Base-by-base conservation (phyloP, 2,113 vertebrate species). In the Pollimyrus isidori region DNA sequence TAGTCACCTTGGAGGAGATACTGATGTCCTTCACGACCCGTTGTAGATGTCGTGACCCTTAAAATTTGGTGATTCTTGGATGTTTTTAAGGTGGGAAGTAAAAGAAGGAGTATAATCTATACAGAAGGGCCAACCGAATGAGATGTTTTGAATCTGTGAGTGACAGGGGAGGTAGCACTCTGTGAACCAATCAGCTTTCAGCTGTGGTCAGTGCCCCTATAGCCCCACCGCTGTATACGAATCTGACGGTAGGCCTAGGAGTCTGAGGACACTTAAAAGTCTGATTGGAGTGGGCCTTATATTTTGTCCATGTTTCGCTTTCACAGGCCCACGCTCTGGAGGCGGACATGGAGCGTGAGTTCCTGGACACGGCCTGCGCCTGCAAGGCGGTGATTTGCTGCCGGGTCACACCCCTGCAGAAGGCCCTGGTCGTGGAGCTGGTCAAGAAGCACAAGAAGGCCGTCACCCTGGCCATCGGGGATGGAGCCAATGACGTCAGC, bases 351-450 rank as follows among this genome's bases (percentile, higher is more conserved):
- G 98, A 99, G 93, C 91, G 93, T 52, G 98, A 99, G 91, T 98
- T 99, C 92, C 92, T 99, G 93, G 96, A 96, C 84, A 98, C 97
- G 0, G 98, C 97, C 0, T 98, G 97, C 7, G 97, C 96, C 2
- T 98, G 98, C 94, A 97, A 97, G 90, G 96, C 97, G 0, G 97
- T 99, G 83, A 99, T 99, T 94, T 99, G 98, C 95, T 99, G 98
- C 95, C 95, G 98, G 0, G 97, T 99, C 73, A 98, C 98, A 0
- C 98, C 98, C 0, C 89, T 99, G 91, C 98, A 99, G 95, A 99
- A 99, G 90, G 98, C 98, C 1, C 97, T 98, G 91, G 98, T 99
- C 94, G 98, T 99, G 92, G 98, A 99, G 91, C 94, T 99, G 93
- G 97, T 99, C 90, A 99, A 99, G 94, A 97, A 97, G 76, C 96